These are phyloP conservation scores for Ecliptopera silaceata DNA, from an alignment of 2,888 invertebrate genomes.

Conservation along the genomic window DNA sequence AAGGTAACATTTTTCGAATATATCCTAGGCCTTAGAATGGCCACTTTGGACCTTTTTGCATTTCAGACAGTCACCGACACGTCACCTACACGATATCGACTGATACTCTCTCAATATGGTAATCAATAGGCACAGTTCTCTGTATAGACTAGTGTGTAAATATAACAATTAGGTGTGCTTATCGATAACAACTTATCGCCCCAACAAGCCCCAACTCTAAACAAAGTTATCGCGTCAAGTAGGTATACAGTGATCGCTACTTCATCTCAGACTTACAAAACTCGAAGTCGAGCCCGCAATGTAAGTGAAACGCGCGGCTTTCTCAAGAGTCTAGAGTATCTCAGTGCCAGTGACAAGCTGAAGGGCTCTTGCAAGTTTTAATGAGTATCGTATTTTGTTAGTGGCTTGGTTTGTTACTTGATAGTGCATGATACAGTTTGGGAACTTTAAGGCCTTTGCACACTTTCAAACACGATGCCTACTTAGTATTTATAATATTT, in stretches of 20 bases:
- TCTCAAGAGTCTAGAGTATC: slow-evolving; percentile 8
- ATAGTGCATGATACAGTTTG: slow-evolving; percentile 5
- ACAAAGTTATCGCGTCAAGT: not conserved
- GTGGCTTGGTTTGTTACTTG: slow-evolving; percentile 2
- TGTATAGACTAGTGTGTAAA: too few relatives aligned
- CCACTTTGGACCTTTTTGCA: too few relatives aligned
- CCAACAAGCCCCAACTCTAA: not conserved
- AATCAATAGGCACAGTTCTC: too few relatives aligned
- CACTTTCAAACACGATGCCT: too few relatives aligned
- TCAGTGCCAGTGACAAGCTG: slow-evolving; percentile 14
- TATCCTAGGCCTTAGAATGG: too few relatives aligned
- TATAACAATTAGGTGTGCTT: too few relatives aligned
- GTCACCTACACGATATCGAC: too few relatives aligned
- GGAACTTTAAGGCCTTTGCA: not conserved
- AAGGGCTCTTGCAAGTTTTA: slow-evolving; percentile 22
- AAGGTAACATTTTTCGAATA: too few relatives aligned
- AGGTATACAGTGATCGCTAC: not conserved
- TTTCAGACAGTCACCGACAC: too few relatives aligned
- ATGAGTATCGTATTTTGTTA: slow-evolving; percentile 26
- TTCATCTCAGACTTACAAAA: slow-evolving; percentile 3
- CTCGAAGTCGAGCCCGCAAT: not conserved
- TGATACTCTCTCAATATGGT: too few relatives aligned
- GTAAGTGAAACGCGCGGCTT: slow-evolving; percentile 1
- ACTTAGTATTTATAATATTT: too few relatives aligned
- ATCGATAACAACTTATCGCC: not conserved